A percentile compares a stretch with the other conserved stretches of the same genome.
These are phyloP conservation scores for Chymomyza costata DNA, from an alignment of 1,140 invertebrate genomes.

Conservation along the genomic window DNA sequence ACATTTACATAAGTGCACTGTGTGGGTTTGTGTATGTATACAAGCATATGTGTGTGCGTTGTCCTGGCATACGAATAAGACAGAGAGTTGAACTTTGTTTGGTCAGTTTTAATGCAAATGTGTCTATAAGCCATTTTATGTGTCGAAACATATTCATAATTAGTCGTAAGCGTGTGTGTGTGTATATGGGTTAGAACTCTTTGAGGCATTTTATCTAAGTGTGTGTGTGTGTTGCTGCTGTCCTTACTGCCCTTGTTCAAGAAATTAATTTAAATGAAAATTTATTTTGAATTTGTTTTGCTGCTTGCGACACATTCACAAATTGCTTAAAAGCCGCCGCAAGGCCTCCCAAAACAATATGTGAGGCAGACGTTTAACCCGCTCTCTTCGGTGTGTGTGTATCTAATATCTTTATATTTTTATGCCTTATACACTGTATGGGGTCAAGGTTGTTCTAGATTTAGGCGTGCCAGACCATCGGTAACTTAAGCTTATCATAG, in stretches of 20 bases:
- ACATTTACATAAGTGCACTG: conserved; percentile 54
- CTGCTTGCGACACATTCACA: too few relatives aligned
- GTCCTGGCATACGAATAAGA: conserved; percentile 56
- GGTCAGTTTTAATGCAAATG: conserved; percentile 68
- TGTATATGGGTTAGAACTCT: not conserved
- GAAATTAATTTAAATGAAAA: conserved; percentile 18
- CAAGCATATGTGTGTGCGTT: conserved; percentile 20
- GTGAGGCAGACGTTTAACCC: too few relatives aligned
- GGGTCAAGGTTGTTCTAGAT: too few relatives aligned
- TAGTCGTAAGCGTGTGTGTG: conserved; percentile 35
- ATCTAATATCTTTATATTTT: too few relatives aligned
- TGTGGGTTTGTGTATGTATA: conserved; percentile 9
- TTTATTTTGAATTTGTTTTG: conserved; percentile 11
- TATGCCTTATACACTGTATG: too few relatives aligned
- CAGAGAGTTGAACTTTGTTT: conserved; percentile 61
- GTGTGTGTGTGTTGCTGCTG: too few relatives aligned
- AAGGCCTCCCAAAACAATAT: not conserved
- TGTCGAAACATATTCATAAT: conserved; percentile 70
- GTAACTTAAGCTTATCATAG: too few relatives aligned
- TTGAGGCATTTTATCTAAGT: conserved; percentile 9
- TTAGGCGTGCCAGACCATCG: too few relatives aligned
- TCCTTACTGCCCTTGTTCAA: too few relatives aligned
- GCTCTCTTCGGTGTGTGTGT: too few relatives aligned
- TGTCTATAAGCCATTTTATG: conserved; percentile 41
- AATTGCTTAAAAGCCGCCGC: too few relatives aligned